These are phyloP conservation scores for Xenopus laevis DNA, from an alignment of 2,113 vertebrate species.

Conservation along the genomic window DNA sequence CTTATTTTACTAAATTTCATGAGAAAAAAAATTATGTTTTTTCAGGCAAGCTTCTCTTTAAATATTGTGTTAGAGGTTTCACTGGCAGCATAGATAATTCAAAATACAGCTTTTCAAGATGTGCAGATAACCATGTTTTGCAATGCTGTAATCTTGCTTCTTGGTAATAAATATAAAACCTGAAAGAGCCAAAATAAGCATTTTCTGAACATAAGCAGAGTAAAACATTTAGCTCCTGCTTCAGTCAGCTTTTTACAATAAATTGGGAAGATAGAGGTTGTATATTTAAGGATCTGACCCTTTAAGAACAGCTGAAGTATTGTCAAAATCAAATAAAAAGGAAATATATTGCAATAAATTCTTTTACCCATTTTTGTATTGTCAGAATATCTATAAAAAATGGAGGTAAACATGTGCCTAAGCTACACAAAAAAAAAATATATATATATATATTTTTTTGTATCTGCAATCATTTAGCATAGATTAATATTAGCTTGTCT, in stretches of 20 bases:
- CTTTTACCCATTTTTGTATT: neutral
- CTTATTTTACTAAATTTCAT: no score
- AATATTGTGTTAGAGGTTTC: neutral
- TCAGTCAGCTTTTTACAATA: conserved; percentile 16
- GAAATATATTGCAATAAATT: neutral
- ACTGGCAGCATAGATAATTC: conserved; percentile 40
- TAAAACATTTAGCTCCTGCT: neutral
- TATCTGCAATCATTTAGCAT: no score
- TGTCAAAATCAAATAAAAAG: conserved; percentile 9
- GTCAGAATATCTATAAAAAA: no score
- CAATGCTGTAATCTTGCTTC: conserved; percentile 39
- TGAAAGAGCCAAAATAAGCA: conserved; percentile 18
- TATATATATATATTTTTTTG: no score
- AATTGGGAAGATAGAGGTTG: neutral
- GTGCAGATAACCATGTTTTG: conserved; percentile 43
- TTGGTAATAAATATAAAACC: conserved; percentile 41
- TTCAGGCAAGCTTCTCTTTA: neutral
- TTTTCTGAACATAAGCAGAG: neutral
- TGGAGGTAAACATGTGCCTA: no score
- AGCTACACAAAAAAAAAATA: no score
- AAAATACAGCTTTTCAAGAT: conserved; percentile 49
- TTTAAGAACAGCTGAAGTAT: neutral
- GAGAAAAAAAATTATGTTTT: no score
- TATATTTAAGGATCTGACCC: neutral
- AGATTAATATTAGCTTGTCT: no score